phyloP scores from a whole-genome alignment of 2,113 vertebrate species.

The Pica pica region DNA sequence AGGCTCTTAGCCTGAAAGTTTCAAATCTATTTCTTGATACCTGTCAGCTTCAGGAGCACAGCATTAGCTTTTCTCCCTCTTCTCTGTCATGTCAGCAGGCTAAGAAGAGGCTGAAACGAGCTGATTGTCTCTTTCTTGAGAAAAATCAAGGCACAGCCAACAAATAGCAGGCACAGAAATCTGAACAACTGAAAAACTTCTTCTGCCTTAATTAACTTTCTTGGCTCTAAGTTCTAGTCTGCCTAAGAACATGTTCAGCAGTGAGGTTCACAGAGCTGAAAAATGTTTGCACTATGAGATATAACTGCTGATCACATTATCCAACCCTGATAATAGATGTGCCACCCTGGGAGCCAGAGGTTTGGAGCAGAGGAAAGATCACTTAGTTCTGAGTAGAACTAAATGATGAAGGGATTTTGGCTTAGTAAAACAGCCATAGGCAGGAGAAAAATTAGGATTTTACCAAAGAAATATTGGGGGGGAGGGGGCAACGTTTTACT shows the following conservation, averaged over 20 bases:
- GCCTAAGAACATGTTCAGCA: background rate
- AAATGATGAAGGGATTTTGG: background rate
- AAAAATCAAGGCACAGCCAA: background rate
- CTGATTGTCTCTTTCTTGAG: background rate
- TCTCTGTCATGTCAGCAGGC: background rate
- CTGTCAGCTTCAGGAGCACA: background rate
- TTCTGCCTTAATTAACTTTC: background rate
- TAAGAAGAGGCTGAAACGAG: background rate
- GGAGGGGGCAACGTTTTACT: background rate
- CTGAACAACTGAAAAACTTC: background rate
- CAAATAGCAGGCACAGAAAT: background rate
- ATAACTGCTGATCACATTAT: background rate
- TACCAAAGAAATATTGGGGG: background rate
- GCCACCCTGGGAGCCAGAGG: background rate
- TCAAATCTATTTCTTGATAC: background rate
- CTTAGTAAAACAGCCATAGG: background rate
- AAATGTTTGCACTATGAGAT: background rate
- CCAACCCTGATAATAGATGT: background rate
- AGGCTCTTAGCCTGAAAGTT: background rate
- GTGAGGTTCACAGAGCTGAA: background rate
- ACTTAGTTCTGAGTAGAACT: background rate
- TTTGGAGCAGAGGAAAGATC: background rate
- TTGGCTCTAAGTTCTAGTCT: background rate
- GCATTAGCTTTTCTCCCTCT: background rate
- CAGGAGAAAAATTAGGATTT: background rate